These are phyloP conservation scores for Epinotia nisella DNA, from an alignment of 2,888 invertebrate species.

Conservation along the genomic window DNA sequence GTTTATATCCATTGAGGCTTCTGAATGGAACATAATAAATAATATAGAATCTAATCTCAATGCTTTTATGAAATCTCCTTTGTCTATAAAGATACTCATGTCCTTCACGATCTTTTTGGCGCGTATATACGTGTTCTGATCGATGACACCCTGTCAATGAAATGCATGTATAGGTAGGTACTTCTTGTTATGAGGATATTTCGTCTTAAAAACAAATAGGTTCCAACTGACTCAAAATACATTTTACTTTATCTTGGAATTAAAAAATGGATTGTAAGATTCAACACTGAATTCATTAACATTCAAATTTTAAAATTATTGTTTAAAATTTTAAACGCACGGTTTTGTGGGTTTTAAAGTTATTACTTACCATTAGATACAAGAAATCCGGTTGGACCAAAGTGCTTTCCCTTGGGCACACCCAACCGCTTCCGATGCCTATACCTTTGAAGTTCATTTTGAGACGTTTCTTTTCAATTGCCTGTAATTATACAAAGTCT, in stretches of 20 bases:
- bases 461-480: conserved; percentile 68
- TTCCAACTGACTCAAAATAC: background rate
- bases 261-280: background rate
- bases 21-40: conserved; percentile 58
- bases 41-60: conserved; percentile 56
- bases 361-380: conserved; percentile 65
- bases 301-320: background rate
- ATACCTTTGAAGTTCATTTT: conserved; percentile 78
- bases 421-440: conserved; percentile 79
- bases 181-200: background rate
- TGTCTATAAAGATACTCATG: conserved; percentile 61
- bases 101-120: conserved; percentile 58
- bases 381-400: conserved; percentile 67
- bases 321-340: background rate
- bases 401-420: conserved; percentile 72
- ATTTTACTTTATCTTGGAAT: background rate
- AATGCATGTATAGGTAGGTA: too few relatives aligned
- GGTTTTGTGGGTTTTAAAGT: conserved; percentile 3
- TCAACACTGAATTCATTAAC: background rate
- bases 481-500: conserved; percentile 54
- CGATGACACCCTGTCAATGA: conserved; percentile 66
- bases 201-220: background rate
- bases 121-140: conserved; percentile 61
- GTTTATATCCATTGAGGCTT: conserved; percentile 62
- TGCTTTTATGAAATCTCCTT: conserved; percentile 58